These are phyloP conservation scores for Lithosia quadra DNA, from an alignment of 2,888 invertebrate species.

Conservation along the genomic window DNA sequence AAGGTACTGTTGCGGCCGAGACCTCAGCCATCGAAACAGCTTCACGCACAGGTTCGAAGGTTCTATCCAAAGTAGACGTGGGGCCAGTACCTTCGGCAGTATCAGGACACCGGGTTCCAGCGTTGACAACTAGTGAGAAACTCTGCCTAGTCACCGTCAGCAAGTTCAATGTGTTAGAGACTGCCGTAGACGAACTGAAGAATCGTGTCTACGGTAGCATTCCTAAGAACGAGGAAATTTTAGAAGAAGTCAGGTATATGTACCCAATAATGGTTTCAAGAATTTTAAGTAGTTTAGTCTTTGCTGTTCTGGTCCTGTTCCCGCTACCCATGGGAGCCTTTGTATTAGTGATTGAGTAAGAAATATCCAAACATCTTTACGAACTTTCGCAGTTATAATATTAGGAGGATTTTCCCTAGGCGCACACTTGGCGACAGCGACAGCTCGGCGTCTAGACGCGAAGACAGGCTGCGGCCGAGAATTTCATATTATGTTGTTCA, in stretches of 20 bases:
- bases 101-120: constrained; percentile 5
- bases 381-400: too few species aligned
- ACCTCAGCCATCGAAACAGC: not conserved
- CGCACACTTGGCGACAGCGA: too few species aligned
- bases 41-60: not conserved
- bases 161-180: constrained; percentile 77
- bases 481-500: too few species aligned
- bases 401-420: too few species aligned
- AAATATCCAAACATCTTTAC: too few species aligned
- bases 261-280: not conserved
- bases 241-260: constrained; percentile 78
- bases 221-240: constrained; percentile 76
- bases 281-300: not conserved
- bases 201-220: constrained; percentile 77
- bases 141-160: constrained; percentile 80
- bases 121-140: constrained; percentile 56
- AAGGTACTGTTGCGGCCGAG: not conserved
- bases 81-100: not conserved
- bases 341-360: too few species aligned
- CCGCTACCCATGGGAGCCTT: too few species aligned
- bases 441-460: too few species aligned
- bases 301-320: too few species aligned
- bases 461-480: too few species aligned
- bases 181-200: constrained; percentile 71
- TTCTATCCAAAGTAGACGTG: not conserved